A percentile compares a stretch with the other conserved stretches of the same genome.
phyloP scores from a whole-genome alignment of 2,113 vertebrate species.

The Eleginops maclovinus region DNA sequence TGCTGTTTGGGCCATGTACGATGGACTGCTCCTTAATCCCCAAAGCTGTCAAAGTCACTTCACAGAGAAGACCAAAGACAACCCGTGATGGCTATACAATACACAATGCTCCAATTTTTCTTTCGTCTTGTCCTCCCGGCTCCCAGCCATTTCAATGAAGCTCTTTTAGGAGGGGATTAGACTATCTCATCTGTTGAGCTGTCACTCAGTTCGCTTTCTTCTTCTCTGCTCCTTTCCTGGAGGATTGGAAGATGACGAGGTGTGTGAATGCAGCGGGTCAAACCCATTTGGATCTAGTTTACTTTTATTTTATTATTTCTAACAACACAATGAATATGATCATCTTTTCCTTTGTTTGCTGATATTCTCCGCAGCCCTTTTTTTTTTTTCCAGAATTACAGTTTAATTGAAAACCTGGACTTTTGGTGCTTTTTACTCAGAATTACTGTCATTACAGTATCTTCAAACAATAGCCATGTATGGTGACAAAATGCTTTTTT shows the following conservation, averaged over 20 bases:
- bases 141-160: slow-evolving; percentile 65
- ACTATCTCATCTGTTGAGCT: slow-evolving; percentile 79
- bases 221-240: slow-evolving; percentile 28
- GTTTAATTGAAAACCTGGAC: background rate
- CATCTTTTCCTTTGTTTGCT: background rate
- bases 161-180: slow-evolving; percentile 77
- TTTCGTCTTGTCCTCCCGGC: slow-evolving; percentile 58
- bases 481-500: no score
- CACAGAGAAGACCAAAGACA: slow-evolving; percentile 67
- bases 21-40: slow-evolving; percentile 76
- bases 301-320: slow-evolving; percentile 25
- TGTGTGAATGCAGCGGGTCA: slow-evolving; percentile 53
- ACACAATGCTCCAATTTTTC: slow-evolving; percentile 74
- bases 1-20: slow-evolving; percentile 65
- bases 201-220: slow-evolving; percentile 67
- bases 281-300: slow-evolving; percentile 36
- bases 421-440: background rate
- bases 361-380: background rate
- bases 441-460: background rate
- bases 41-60: slow-evolving; percentile 77
- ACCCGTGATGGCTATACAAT: slow-evolving; percentile 66
- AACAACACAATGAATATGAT: slow-evolving; percentile 36
- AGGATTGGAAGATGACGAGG: slow-evolving; percentile 39
- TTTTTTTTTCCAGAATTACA: background rate
- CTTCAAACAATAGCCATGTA: background rate